Evolutionary conservation across 2,888 invertebrate genomes (phyloP).

Genomic region (Salpingus planirostris): DNA sequence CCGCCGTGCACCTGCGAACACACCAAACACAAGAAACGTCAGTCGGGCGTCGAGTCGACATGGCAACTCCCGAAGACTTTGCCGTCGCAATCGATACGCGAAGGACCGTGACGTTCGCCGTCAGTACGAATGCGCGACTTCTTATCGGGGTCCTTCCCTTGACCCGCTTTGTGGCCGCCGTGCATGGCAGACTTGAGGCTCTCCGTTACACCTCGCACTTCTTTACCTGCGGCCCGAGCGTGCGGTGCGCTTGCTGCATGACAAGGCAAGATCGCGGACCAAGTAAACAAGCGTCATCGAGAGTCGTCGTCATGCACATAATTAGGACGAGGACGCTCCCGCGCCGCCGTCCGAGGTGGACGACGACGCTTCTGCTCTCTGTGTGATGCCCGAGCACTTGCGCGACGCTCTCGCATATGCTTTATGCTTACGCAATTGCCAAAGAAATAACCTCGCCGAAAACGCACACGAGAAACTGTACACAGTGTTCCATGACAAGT

Average conservation of each 20-base stretch:
- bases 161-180: constrained; percentile 20
- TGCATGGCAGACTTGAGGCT: constrained; percentile 4
- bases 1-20: constrained; percentile 32
- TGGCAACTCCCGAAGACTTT: too few relatives aligned
- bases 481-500: too few relatives aligned
- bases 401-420: not conserved
- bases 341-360: constrained; percentile 5
- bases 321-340: constrained; percentile 32
- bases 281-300: constrained; percentile 28
- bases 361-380: too few relatives aligned
- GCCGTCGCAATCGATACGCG: too few relatives aligned
- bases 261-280: constrained; percentile 21
- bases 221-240: constrained; percentile 10
- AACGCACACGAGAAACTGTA: too few relatives aligned
- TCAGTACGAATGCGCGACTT: constrained; percentile 5
- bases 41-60: constrained; percentile 23
- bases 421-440: not conserved
- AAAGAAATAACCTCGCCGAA: not conserved
- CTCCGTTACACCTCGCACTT: constrained; percentile 1
- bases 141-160: constrained; percentile 25
- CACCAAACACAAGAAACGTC: too few relatives aligned
- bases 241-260: constrained; percentile 7
- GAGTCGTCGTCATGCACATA: constrained; percentile 26
- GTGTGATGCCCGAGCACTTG: too few relatives aligned
- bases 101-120: too few relatives aligned